These are phyloP conservation scores for Alloplasta piceator DNA, from an alignment of 2,888 invertebrate genomes.

Conservation along the genomic window DNA sequence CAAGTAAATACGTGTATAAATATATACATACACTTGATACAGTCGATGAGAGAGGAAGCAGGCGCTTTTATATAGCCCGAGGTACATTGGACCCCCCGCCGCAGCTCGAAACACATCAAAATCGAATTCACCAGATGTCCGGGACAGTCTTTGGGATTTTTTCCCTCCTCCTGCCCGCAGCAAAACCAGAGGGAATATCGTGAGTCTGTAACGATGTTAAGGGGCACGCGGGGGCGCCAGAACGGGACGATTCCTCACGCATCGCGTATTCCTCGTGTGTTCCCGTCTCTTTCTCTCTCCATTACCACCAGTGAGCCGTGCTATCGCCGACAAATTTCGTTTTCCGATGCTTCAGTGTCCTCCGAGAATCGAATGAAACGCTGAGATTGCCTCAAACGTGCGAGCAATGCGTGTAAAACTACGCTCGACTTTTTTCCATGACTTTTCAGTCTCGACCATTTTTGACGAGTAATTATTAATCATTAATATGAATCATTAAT, in stretches of 20 bases:
- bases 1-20: neutral
- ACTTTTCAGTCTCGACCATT: too few species aligned
- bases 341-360: too few species aligned
- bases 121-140: conserved; percentile 83
- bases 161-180: conserved; percentile 23
- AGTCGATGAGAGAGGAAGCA: conserved; percentile 41
- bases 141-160: conserved; percentile 71
- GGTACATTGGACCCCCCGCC: conserved; percentile 70
- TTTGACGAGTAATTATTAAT: too few species aligned
- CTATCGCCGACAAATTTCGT: too few species aligned
- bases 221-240: conserved; percentile 58
- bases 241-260: conserved; percentile 28
- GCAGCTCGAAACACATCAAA: conserved; percentile 82
- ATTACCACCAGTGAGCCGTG: too few species aligned
- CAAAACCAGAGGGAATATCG: conserved; percentile 29
- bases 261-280: too few species aligned
- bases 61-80: conserved; percentile 34
- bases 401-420: too few species aligned
- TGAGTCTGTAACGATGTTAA: conserved; percentile 75
- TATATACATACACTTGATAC: conserved; percentile 37
- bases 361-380: too few species aligned
- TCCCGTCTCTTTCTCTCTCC: too few species aligned
- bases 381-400: too few species aligned
- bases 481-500: too few species aligned
- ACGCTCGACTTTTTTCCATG: too few species aligned